phyloP scores from a whole-genome alignment of 1,140 invertebrate species.

The Platorchestia sp. region DNA sequence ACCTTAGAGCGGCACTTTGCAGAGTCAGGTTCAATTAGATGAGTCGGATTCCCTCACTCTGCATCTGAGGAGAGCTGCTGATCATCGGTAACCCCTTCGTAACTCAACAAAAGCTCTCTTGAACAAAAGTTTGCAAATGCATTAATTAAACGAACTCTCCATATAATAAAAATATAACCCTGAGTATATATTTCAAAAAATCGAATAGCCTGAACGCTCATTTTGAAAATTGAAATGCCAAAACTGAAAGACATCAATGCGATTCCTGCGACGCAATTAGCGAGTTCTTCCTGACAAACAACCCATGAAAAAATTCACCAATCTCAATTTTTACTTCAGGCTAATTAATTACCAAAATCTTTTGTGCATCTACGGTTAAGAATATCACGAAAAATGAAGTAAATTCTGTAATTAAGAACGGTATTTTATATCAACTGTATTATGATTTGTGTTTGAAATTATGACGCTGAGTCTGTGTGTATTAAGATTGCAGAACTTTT shows the following conservation, averaged over 20 bases:
- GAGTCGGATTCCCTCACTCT: neutral
- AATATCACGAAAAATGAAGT: neutral
- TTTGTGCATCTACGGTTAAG: neutral
- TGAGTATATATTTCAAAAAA: neutral
- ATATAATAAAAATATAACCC: neutral
- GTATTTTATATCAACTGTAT: neutral
- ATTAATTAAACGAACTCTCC: neutral
- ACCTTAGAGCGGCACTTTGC: neutral
- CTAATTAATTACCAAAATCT: neutral
- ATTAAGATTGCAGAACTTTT: neutral
- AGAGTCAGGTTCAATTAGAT: neutral
- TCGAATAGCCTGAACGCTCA: neutral
- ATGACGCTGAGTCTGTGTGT: neutral
- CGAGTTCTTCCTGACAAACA: neutral
- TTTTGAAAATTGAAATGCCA: neutral
- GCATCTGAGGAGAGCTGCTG: neutral
- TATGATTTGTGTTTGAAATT: neutral
- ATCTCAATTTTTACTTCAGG: neutral
- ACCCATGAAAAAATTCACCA: neutral
- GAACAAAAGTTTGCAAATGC: neutral
- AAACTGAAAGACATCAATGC: neutral
- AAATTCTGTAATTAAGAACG: neutral
- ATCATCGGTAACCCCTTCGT: neutral
- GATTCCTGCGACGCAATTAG: neutral
- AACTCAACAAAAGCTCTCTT: neutral